Conservation (phyloP, 2,797 vertebrate genomes). For the Hippoglossus hippoglossus region DNA sequence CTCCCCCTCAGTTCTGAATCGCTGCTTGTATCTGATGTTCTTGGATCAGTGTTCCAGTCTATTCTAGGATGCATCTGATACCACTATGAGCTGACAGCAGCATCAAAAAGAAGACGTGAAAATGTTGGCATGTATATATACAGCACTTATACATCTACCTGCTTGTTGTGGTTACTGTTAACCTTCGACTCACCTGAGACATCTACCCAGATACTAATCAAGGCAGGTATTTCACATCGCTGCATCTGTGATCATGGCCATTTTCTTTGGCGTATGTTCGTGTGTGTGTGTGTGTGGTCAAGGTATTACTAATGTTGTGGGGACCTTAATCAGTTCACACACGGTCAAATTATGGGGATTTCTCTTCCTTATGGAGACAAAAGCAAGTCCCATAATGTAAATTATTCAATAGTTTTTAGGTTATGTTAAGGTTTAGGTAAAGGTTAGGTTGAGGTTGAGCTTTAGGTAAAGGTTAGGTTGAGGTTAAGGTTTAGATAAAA, state of each 20-base stretch:
- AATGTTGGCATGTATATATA: background rate
- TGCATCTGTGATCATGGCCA: background rate
- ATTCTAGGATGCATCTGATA: conserved; percentile 61
- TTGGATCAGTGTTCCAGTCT: conserved; percentile 53
- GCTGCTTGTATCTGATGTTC: conserved; percentile 40
- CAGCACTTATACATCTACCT: background rate
- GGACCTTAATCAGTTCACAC: no score
- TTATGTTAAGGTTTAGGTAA: no score
- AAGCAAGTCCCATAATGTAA: no score
- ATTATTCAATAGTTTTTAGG: no score
- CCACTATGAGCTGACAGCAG: conserved; percentile 40
- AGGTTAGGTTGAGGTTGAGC: no score
- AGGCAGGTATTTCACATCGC: no score
- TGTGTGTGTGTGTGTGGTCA: background rate
- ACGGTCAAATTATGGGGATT: no score
- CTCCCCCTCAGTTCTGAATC: conserved; percentile 35
- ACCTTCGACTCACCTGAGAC: conserved; percentile 9
- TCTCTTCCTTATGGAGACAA: no score
- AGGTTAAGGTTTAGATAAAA: no score
- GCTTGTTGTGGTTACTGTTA: conserved; percentile 16
- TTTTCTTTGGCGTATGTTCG: background rate
- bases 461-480: no score
- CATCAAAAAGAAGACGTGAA: conserved; percentile 18
- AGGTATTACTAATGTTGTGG: no score
- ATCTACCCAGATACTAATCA: background rate